These are phyloP conservation scores for Mormyrus proboscirostris DNA, from an alignment of 2,797 vertebrate genomes.

Conservation along the genomic window DNA sequence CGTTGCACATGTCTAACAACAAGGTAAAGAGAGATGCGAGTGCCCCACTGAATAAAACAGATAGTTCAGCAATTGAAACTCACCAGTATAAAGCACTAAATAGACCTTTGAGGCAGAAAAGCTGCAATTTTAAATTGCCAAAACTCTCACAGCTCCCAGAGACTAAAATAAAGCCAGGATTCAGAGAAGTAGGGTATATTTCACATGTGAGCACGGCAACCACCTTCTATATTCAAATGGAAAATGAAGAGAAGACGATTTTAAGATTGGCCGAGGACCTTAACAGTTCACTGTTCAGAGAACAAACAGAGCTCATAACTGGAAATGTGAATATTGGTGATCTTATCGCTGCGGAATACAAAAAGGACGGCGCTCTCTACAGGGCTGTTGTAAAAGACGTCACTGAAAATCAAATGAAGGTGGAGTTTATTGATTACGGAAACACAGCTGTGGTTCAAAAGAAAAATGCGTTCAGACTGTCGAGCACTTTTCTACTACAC, in stretches of 20 bases:
- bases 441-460: slow-evolving; percentile 57
- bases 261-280: slow-evolving; percentile 61
- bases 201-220: slow-evolving; percentile 55
- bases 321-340: slow-evolving; percentile 50
- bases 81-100: not conserved
- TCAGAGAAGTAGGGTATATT: slow-evolving; percentile 53
- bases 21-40: slow-evolving; percentile 32
- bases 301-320: slow-evolving; percentile 26
- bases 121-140: slow-evolving; percentile 19
- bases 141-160: slow-evolving; percentile 49
- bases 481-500: slow-evolving; percentile 52
- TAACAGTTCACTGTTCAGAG: slow-evolving; percentile 45
- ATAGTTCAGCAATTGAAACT: not conserved
- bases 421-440: slow-evolving; percentile 84
- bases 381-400: slow-evolving; percentile 64
- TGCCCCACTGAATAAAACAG: slow-evolving; percentile 4
- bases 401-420: slow-evolving; percentile 43
- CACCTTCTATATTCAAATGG: slow-evolving; percentile 73
- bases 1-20: not conserved
- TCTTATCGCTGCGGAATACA: slow-evolving; percentile 61
- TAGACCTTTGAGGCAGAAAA: slow-evolving; percentile 29
- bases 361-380: slow-evolving; percentile 62
- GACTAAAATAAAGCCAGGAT: slow-evolving; percentile 49
- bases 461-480: slow-evolving; percentile 59
- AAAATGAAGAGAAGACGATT: slow-evolving; percentile 64